Conservation (phyloP, 1,140 invertebrate species). For the Zaprionus taronus region DNA sequence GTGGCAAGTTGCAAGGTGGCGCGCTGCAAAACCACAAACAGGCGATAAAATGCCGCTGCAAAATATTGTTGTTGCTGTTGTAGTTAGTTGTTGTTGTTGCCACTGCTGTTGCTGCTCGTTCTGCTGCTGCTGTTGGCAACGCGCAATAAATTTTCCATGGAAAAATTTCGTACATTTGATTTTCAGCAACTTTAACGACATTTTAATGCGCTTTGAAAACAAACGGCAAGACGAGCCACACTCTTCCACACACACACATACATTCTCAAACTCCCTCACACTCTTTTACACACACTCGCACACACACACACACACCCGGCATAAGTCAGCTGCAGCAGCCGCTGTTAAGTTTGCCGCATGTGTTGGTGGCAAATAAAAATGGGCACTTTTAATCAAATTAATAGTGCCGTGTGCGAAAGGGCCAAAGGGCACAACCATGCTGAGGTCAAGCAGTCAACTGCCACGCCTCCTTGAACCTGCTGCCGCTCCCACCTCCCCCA, state of each 20-base stretch:
- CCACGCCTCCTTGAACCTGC: not conserved
- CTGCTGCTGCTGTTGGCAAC: slow-evolving; percentile 9
- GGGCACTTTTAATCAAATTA: slow-evolving; percentile 79
- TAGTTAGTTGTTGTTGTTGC: not conserved
- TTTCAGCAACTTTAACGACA: slow-evolving; percentile 80
- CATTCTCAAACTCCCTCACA: not conserved
- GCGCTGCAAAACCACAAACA: slow-evolving; percentile 51
- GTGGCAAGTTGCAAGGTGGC: slow-evolving; percentile 29
- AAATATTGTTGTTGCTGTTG: slow-evolving; percentile 10
- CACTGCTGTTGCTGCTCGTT: slow-evolving; percentile 11
- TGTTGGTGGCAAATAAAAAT: slow-evolving; percentile 72
- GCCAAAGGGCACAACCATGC: slow-evolving; percentile 7
- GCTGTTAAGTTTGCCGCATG: slow-evolving; percentile 56
- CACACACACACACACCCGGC: too few relatives aligned
- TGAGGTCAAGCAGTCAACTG: slow-evolving; percentile 44
- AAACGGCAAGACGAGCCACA: slow-evolving; percentile 54
- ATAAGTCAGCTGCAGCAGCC: slow-evolving; percentile 14
- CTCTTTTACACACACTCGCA: not conserved
- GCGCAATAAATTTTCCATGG: slow-evolving; percentile 74
- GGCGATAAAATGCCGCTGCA: slow-evolving; percentile 62
- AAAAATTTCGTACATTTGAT: slow-evolving; percentile 80
- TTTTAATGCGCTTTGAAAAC: slow-evolving; percentile 79
- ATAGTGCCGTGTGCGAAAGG: slow-evolving; percentile 56
- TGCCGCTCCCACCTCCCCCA: not conserved
- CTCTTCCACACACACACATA: slow-evolving; percentile 15